phyloP scores from a whole-genome alignment of 1,140 invertebrate species.

The Bilobella aurantiaca region DNA sequence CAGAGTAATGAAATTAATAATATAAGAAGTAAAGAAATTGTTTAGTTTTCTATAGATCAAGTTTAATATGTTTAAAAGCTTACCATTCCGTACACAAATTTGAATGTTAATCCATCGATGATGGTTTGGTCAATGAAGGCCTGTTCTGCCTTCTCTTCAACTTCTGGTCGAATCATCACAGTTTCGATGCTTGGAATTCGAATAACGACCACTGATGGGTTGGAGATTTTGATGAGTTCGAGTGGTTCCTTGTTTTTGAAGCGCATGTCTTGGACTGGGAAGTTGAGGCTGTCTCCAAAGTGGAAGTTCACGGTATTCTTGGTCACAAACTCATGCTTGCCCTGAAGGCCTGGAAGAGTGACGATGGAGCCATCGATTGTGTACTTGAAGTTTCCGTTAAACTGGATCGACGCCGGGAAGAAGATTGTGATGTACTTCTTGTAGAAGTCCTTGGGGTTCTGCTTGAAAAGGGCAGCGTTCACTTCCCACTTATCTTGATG shows the following conservation, averaged over 20 bases:
- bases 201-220: neutral
- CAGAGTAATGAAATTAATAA: too few species aligned
- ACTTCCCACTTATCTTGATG: neutral
- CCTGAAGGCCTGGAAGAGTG: neutral
- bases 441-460: neutral
- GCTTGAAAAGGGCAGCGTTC: neutral
- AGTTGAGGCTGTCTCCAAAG: neutral
- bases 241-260: neutral
- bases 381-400: neutral
- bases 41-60: too few species aligned
- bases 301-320: neutral
- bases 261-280: neutral
- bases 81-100: neutral
- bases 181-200: neutral
- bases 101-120: neutral
- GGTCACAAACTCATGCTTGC: neutral
- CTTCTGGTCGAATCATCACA: neutral
- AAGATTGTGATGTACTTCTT: neutral
- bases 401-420: neutral
- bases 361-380: neutral
- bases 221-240: neutral
- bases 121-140: neutral
- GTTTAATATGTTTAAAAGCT: too few species aligned
- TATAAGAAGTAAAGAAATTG: too few species aligned
- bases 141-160: neutral